Evolutionary conservation across 2,113 vertebrate species (phyloP), one percentile per base, ranked within the genome.

Genomic region (Nothobranchius furzeri): DNA sequence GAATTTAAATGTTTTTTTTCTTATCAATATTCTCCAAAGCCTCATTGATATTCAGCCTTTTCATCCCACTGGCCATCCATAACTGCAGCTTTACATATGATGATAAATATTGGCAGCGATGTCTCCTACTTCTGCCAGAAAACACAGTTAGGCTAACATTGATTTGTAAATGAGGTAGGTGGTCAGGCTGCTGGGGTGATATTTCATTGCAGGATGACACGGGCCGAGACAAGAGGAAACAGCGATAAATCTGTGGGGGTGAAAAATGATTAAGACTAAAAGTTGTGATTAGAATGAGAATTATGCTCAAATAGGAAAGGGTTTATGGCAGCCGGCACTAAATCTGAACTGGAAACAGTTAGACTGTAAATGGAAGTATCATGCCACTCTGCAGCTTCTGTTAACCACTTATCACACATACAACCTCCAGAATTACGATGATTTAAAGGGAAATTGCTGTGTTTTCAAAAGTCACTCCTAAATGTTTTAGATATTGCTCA

Each of bases 11-110:
- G 20, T 20, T 20, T 20, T 6, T 9, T 43, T 76, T 70, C 68
- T 60, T 54, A 49, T 69, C 64, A 66, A 58, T 58, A 12, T 46
- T 70, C 12, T 30, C 36, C 0, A 68, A 71, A 53, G 66, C 55
- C 42, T 73, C 24, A 47, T 76, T 4, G 11, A 74, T 15, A 60
- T 69, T 76, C 54, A 67, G 56, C 67, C 42, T 66, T 48, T 14
- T 54, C 57, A 46, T 43, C 64, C 12, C 25, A 73, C 47, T 64
- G 58, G 56, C 53, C 14, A 81, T 68, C 66, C 72, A 68, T 75
- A 58, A 66, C 67, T 58, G 51, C 35, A 14, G 60, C 66, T 69
- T 75, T 54, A 42, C 12, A 52, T 14, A 55, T 53, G 64, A 68
- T 64, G 14, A 24, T 54, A 11, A 51, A 57, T 60, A 68, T 57